Evolutionary conservation across 2,113 vertebrate genomes (phyloP).

Genomic region (Scartelaos histophorus): DNA sequence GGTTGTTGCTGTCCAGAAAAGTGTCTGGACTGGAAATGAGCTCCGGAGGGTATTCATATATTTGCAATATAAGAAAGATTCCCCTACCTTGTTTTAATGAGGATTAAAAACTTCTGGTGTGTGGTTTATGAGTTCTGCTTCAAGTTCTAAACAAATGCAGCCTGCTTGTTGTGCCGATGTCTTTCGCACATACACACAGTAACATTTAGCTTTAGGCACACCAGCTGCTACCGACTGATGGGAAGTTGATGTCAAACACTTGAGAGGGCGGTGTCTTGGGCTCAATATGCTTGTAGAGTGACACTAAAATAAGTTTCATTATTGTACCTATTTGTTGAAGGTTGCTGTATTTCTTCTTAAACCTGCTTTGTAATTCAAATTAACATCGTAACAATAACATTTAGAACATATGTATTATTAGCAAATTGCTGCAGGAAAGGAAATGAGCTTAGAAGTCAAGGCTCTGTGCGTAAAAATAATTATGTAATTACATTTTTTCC

Average conservation of each 20-base stretch:
- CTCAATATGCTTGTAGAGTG: slow-evolving; percentile 6
- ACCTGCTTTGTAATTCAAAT: neutral
- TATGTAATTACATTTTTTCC: neutral
- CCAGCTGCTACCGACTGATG: slow-evolving; percentile 42
- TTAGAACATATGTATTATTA: neutral
- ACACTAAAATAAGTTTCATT: neutral
- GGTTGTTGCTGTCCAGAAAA: neutral
- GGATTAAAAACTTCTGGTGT: slow-evolving; percentile 30
- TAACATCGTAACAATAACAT: neutral
- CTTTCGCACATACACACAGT: neutral
- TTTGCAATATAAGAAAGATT: slow-evolving; percentile 38
- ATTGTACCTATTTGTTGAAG: neutral
- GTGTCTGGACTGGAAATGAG: slow-evolving; percentile 28
- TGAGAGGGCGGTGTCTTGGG: slow-evolving; percentile 8
- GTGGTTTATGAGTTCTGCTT: slow-evolving; percentile 40
- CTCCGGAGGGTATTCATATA: slow-evolving; percentile 25
- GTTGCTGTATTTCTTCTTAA: neutral
- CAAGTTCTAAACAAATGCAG: slow-evolving; percentile 1
- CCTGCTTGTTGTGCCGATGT: neutral
- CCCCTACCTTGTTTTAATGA: slow-evolving; percentile 20
- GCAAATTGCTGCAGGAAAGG: neutral
- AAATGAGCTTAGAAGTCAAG: neutral
- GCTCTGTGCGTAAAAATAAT: neutral
- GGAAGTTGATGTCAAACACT: slow-evolving; percentile 19
- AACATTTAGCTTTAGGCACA: slow-evolving; percentile 23